These are phyloP conservation scores for Crioceris asparagi DNA, from an alignment of 2,888 invertebrate species.

Conservation along the genomic window DNA sequence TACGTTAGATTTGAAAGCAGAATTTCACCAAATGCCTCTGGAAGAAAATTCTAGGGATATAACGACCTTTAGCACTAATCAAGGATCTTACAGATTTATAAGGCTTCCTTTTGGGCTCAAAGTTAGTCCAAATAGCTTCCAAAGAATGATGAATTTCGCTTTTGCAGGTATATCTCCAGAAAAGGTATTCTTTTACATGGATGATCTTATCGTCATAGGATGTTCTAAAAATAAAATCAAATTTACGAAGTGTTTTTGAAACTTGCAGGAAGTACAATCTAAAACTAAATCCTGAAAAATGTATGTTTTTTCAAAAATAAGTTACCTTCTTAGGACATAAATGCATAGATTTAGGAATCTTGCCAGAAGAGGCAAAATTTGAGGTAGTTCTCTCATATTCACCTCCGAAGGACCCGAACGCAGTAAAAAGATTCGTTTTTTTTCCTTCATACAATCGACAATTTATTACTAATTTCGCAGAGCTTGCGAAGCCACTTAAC, in stretches of 20 bases:
- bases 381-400: too few relatives aligned
- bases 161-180: conserved; percentile 17
- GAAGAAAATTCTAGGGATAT: conserved; percentile 12
- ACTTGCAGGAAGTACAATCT: too few relatives aligned
- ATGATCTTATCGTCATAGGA: conserved; percentile 20
- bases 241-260: too few relatives aligned
- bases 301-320: conserved; percentile 6
- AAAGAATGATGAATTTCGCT: conserved; percentile 21
- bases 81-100: conserved; percentile 16
- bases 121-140: conserved; percentile 19
- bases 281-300: too few relatives aligned
- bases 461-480: too few relatives aligned
- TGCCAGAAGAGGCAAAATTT: too few relatives aligned
- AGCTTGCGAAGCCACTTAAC: too few relatives aligned
- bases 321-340: conserved; percentile 15
- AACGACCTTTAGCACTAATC: conserved; percentile 15
- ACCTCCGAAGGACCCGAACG: too few relatives aligned
- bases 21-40: conserved; percentile 15
- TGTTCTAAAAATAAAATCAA: conserved; percentile 17
- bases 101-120: conserved; percentile 19
- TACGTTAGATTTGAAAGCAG: conserved; percentile 12
- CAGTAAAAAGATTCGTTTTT: too few relatives aligned
- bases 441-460: too few relatives aligned
- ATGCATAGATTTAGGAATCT: conserved; percentile 13
- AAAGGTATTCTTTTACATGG: conserved; percentile 21